Base-by-base conservation (phyloP, 2,797 vertebrate species). In the Myotis vivesi region DNA sequence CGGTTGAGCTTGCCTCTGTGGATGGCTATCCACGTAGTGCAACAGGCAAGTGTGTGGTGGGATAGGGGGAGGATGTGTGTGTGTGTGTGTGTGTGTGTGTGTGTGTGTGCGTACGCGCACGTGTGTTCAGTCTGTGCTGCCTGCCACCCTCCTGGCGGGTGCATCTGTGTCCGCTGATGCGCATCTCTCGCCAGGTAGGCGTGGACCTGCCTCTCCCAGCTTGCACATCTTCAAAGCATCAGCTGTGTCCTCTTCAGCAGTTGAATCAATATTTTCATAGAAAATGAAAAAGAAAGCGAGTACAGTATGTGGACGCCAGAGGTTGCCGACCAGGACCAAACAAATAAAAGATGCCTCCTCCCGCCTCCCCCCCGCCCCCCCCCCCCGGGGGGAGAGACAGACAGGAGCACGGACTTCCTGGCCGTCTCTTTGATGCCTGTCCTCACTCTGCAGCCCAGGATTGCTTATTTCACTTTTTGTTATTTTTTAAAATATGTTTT, bases 211-310 rank as follows among this genome's bases (percentile, higher is more conserved):
- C 55, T 88, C 38, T 73, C 68, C n/a, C 1, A 83, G 30, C 59
- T 68, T 72, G 86, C 46, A 87, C 51, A 87, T 85, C 79, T 85
- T 89, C 38, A 85, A 86, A 94, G 76, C 83, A 79, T 30, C 33
- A 33, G 28, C 66, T 66, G 3, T 62, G 25, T 88, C 55, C 53
- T 87, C 75, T 89, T 72, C 62, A 92, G 86, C 64, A 88, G 90
- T 3, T 9, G 22, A 97, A 86, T 94, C 85, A 95, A 93, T 94
- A 92, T 95, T 89, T 92, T 87, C 91, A 93, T 57, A 77, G 82
- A 59, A 96, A 95, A 91, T 91, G 59, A 73, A 66, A 94, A 96
- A 87, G 90, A 62, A 95, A 82, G 92, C 53, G 22, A 87, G 55
- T 33, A 89, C 92, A 81, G 38, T 46, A 91, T 94, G 95, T 89